These are phyloP conservation scores for Creontiades dilutus DNA, from an alignment of 2,888 invertebrate species.

Conservation along the genomic window DNA sequence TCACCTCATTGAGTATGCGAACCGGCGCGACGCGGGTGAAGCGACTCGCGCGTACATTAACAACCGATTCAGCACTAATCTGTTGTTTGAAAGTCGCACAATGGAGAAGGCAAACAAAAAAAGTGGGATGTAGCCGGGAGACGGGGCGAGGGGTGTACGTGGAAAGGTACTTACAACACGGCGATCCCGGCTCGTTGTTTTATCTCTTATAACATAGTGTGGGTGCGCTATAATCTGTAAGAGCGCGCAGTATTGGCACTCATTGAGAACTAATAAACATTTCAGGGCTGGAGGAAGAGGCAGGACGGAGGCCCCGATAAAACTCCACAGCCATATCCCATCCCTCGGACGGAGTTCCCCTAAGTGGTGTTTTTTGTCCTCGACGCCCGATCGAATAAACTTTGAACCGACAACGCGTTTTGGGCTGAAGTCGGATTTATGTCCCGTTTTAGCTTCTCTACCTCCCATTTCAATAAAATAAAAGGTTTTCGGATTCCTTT, in stretches of 20 bases:
- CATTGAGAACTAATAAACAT: conserved; percentile 61
- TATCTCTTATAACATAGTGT: conserved; percentile 65
- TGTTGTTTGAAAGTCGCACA: conserved; percentile 53
- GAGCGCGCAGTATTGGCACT: conserved; percentile 67
- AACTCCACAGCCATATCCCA: conserved; percentile 10
- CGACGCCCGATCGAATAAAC: conserved; percentile 50
- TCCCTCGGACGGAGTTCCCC: background rate
- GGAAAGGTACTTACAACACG: conserved; percentile 63
- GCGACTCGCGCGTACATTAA: conserved; percentile 48
- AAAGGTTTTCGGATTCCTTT: conserved; percentile 60
- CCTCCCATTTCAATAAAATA: conserved; percentile 64
- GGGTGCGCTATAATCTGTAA: conserved; percentile 64
- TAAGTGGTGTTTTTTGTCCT: conserved; percentile 66
- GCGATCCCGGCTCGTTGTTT: conserved; percentile 33
- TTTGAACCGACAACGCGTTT: conserved; percentile 65
- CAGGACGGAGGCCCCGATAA: conserved; percentile 44
- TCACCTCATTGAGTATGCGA: conserved; percentile 58
- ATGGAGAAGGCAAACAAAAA: background rate
- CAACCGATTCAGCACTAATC: conserved; percentile 53
- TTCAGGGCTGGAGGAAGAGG: conserved; percentile 50
- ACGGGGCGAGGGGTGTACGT: conserved; percentile 41
- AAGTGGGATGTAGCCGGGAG: conserved; percentile 23
- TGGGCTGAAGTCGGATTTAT: conserved; percentile 64
- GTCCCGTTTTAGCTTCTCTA: conserved; percentile 60
- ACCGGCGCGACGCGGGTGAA: conserved; percentile 7